Evolutionary conservation across 2,888 invertebrate species (phyloP), one percentile per base, ranked within the genome.

Genomic region (Phortica okadai): DNA sequence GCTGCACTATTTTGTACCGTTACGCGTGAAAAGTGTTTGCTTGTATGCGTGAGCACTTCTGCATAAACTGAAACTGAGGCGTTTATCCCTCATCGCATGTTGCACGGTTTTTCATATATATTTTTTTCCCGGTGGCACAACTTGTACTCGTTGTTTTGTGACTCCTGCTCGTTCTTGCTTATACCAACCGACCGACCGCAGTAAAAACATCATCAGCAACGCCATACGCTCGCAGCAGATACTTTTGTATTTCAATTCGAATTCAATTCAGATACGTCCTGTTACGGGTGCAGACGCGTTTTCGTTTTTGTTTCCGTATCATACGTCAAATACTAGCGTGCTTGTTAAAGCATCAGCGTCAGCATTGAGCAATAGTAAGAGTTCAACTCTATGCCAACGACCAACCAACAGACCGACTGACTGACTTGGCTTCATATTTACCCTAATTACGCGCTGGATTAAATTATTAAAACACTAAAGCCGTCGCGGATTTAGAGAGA

Each of bases 361-460:
- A 44, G 62, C 67, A 8, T 54, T 16, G 54, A 59, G 69, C 62
- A 14, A 11, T 50, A 50, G 50, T 11, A 50, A 50, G 50, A 50
- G 50, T 50, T 50, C 8, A 50, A 50, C 50, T 50, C 50, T 50
- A 50, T 50, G 50, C 50, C 50, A 50, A 50, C 50, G 74, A 78
- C 77, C 81, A 80, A 77, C 78, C 78, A 79, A 77, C 33, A 33
- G 14, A 72, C 33, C 33, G 70, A 72, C 6, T 72, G 56, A 72
- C 54, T 56, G 70, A 72, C 77, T 82, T 79, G 76, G 79, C 79
- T 76, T 80, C 76, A 64, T 44, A 78, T 80, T 88, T 88, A 89
- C 82, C 87, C 89, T 89, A 90, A 90, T 90, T 90, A 89, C 89
- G 87, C 84, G 83, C 83, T 86, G 90, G 90, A 89, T 90, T 90